Base-by-base conservation (phyloP, 2,888 invertebrate genomes). In the Ennomos erosarius region DNA sequence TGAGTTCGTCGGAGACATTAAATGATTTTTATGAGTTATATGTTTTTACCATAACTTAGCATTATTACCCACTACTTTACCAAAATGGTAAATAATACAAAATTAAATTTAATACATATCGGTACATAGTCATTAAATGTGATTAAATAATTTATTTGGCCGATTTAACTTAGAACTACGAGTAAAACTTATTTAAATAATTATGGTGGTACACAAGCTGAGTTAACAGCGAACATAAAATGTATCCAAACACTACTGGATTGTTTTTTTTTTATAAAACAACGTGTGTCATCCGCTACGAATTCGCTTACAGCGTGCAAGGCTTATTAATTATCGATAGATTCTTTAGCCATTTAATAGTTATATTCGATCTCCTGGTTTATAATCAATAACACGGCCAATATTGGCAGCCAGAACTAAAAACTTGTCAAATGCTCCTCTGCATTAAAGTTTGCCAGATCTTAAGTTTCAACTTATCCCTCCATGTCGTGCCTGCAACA, bases 101-200 rank as follows among this genome's bases (percentile, higher is more conserved):
- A 73, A 70, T 62, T 73, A 68, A 72, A 70, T 74, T 73, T 76
- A 84, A 85, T 85, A 85, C 83, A 81, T 82, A 79, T 82, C 77
- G 82, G 82, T 83, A n/a, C n/a, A n/a, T n/a, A 65, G 62, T 55
- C 49, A 60, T 61, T 55, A 66, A 54, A 65, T 70, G 69, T 64
- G 65, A 65, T 73, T 73, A 72, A 75, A 76, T 76, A 75, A 67
- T 74, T 74, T 74, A 79, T 84, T 84, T 82, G 83, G 83, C 82
- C 81, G 74, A 80, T 76, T 75, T 69, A 72, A 75, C 79, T 77
- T 79, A 81, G 67, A 55, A 56, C 64, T 69, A 68, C 48, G 53
- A 60, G 34, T 69, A 61, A 59, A 70, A 64, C 59, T 69, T 65
- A 68, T 37, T n/a, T 16, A 16, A 33, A 44, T 35, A 43, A 51